phyloP scores from a whole-genome alignment of 2,113 vertebrate genomes.

The Cercocebus atys region DNA sequence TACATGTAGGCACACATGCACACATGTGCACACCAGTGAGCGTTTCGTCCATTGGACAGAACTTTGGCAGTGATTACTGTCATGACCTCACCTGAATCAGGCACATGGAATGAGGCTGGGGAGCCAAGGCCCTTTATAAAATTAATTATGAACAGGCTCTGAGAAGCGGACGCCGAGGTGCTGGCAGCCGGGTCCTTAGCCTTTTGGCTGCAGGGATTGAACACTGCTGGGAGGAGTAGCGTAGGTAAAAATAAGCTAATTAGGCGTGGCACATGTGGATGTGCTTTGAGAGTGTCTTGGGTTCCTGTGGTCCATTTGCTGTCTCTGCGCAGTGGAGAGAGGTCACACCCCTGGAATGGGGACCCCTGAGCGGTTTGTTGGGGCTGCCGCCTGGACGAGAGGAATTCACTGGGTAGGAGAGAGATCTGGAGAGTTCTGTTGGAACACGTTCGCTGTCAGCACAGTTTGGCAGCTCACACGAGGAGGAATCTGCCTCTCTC shows the following conservation, averaged over 20 bases:
- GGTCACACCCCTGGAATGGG: background rate
- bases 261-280: background rate
- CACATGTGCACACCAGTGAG: too few relatives aligned
- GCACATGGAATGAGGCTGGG: conserved; percentile 24
- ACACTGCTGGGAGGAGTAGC: conserved; percentile 55
- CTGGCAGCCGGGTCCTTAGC: conserved; percentile 53
- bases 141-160: conserved; percentile 64
- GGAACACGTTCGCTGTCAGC: background rate
- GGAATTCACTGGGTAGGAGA: background rate
- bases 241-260: conserved; percentile 63
- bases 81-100: conserved; percentile 63
- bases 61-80: background rate
- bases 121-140: conserved; percentile 63
- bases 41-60: background rate
- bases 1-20: fast-evolving
- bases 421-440: background rate
- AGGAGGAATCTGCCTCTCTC: background rate
- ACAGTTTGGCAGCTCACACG: background rate
- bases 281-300: background rate
- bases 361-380: background rate
- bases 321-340: background rate
- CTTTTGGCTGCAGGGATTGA: conserved; percentile 59
- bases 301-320: background rate
- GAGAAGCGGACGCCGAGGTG: conserved; percentile 45
- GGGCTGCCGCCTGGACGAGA: background rate